phyloP scores from a whole-genome alignment of 2,888 invertebrate species.

The Drosophila meridionalis region DNA sequence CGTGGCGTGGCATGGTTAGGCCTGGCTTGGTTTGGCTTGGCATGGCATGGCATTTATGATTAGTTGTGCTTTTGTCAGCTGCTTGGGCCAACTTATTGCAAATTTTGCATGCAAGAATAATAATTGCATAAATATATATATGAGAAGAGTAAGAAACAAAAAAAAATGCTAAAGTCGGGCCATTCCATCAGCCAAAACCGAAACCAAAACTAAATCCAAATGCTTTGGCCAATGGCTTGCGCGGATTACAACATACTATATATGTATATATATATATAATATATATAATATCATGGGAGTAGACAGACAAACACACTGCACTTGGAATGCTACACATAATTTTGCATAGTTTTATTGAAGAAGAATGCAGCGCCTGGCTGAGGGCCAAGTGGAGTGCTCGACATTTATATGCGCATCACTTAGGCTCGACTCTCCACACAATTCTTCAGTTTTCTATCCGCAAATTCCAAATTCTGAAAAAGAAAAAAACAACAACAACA shows the following conservation, averaged over 20 bases:
- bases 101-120: constrained; percentile 75
- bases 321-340: constrained; percentile 76
- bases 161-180: constrained; percentile 10
- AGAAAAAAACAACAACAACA: constrained; percentile 14
- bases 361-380: constrained; percentile 68
- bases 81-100: constrained; percentile 65
- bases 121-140: constrained; percentile 69
- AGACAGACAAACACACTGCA: constrained; percentile 25
- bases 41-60: constrained; percentile 64
- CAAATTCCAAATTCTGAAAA: constrained; percentile 55
- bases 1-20: neutral
- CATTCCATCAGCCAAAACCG: constrained; percentile 50
- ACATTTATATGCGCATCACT: constrained; percentile 83
- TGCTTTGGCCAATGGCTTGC: constrained; percentile 26
- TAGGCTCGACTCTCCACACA: constrained; percentile 42
- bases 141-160: neutral
- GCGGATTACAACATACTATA: constrained; percentile 26
- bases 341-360: constrained; percentile 79
- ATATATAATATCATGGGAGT: constrained; percentile 47
- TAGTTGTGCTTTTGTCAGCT: constrained; percentile 64
- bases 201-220: constrained; percentile 31
- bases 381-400: constrained; percentile 71
- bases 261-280: neutral
- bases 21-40: neutral
- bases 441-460: constrained; percentile 22